Percentiles rank a stretch among this genome's conserved stretches.
Conservation (phyloP, 2,113 vertebrate species). For the Tonatia bakeri region DNA sequence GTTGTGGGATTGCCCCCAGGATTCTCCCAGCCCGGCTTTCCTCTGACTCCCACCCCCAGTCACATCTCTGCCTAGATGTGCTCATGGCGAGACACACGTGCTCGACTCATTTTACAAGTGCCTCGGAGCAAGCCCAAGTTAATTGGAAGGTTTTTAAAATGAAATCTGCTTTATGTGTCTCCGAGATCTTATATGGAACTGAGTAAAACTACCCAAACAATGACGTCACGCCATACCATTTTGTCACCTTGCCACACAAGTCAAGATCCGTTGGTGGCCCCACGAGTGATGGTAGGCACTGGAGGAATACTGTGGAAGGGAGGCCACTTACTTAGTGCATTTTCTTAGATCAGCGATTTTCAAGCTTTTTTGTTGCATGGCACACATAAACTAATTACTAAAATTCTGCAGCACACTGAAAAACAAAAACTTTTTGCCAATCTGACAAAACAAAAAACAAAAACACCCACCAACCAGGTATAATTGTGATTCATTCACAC, state of each 20-base stretch:
- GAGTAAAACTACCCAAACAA: neutral
- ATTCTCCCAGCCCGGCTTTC: neutral
- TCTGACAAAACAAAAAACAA: too few species aligned
- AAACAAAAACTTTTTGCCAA: too few species aligned
- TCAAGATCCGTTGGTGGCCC: neutral
- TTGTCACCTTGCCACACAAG: neutral
- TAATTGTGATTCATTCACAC: neutral
- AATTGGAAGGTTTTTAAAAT: slow-evolving; percentile 17
- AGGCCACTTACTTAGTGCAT: neutral
- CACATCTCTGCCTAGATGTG: neutral
- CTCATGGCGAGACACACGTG: neutral
- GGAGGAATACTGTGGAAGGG: neutral
- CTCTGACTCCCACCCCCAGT: neutral
- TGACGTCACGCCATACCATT: neutral
- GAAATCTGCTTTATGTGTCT: slow-evolving; percentile 11
- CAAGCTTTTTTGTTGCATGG: neutral
- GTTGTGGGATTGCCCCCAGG: neutral
- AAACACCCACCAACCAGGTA: too few species aligned
- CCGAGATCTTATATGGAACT: neutral
- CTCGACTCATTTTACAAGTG: neutral
- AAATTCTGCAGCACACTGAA: too few species aligned
- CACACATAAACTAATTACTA: too few species aligned
- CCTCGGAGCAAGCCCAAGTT: neutral
- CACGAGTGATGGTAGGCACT: neutral
- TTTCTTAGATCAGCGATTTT: neutral